Percentiles rank a stretch among this genome's conserved stretches.
phyloP scores from a whole-genome alignment of 2,113 vertebrate species.

The Pseudorhombus dupliciocellatus region DNA sequence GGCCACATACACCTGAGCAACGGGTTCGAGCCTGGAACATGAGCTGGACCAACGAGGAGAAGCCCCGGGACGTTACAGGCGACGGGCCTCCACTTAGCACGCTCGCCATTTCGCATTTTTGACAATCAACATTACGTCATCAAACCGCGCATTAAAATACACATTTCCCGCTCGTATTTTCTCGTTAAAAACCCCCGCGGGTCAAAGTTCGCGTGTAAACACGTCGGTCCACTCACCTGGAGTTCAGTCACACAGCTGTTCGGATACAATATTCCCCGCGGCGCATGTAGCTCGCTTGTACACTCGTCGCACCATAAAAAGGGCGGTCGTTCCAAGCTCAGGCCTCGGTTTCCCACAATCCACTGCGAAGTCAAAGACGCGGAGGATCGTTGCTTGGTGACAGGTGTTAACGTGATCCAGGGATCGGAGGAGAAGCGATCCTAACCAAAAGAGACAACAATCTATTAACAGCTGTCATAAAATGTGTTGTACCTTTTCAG shows the following conservation, averaged over 20 bases:
- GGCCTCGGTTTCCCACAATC: conserved; percentile 81
- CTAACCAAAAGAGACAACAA: too few relatives aligned
- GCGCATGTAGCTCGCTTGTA: conserved; percentile 68
- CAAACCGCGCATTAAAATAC: conserved; percentile 90
- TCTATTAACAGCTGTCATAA: too few relatives aligned
- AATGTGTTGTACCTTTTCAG: too few relatives aligned
- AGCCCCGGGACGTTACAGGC: neutral
- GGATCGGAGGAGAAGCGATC: too few relatives aligned
- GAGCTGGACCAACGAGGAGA: neutral
- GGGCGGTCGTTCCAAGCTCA: conserved; percentile 78
- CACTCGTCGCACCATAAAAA: conserved; percentile 77
- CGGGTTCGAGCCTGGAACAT: neutral
- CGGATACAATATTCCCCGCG: conserved; percentile 54
- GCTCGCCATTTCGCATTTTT: conserved; percentile 82
- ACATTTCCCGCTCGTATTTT: conserved; percentile 67
- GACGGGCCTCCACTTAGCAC: conserved; percentile 68
- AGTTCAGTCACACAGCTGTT: conserved; percentile 50
- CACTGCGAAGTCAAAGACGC: conserved; percentile 71
- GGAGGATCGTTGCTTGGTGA: conserved; percentile 72
- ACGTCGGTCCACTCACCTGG: conserved; percentile 64
- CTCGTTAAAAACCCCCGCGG: conserved; percentile 24
- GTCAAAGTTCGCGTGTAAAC: conserved; percentile 12
- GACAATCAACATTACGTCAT: conserved; percentile 90
- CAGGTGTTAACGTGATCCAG: neutral
- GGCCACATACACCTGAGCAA: rapidly evolving